phyloP scores from a whole-genome alignment of 2,797 vertebrate species.

The Neosalanx taihuensis region DNA sequence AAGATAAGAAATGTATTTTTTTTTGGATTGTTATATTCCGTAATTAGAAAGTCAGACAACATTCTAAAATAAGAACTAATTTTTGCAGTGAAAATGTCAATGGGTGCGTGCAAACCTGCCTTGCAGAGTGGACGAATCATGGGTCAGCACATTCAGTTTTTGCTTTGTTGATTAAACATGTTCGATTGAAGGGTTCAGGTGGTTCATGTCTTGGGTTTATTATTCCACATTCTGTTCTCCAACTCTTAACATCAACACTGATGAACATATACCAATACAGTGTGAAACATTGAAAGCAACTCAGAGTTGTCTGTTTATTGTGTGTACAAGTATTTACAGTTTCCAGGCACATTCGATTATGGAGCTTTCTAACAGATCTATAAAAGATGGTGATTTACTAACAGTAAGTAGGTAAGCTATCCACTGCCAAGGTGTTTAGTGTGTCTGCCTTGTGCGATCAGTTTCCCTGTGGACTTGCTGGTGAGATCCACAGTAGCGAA shows the following conservation, averaged over 20 bases:
- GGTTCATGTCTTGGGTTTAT: slow-evolving; percentile 57
- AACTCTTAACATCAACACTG: slow-evolving; percentile 67
- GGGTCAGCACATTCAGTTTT: slow-evolving; percentile 84
- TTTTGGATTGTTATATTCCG: slow-evolving; percentile 63
- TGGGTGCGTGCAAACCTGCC: slow-evolving; percentile 84
- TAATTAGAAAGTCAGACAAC: slow-evolving; percentile 79
- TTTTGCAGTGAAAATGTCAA: slow-evolving; percentile 76
- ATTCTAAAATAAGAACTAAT: slow-evolving; percentile 54
- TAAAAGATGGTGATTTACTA: slow-evolving; percentile 1
- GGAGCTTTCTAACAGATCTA: neutral
- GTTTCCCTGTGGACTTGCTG: slow-evolving; percentile 85
- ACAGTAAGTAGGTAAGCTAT: slow-evolving; percentile 27
- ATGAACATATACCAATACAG: slow-evolving; percentile 75
- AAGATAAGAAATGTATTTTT: slow-evolving; percentile 30
- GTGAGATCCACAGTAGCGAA: slow-evolving; percentile 92
- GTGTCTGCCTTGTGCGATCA: slow-evolving; percentile 93
- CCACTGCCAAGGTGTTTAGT: slow-evolving; percentile 87
- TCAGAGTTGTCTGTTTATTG: slow-evolving; percentile 59
- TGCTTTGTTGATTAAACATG: slow-evolving; percentile 85
- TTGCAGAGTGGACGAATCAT: slow-evolving; percentile 80
- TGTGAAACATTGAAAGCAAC: slow-evolving; percentile 66
- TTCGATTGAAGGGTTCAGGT: slow-evolving; percentile 78
- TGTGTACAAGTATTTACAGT: slow-evolving; percentile 39
- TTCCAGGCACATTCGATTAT: neutral
- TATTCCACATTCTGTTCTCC: slow-evolving; percentile 48